Evolutionary conservation across 2,888 invertebrate species (phyloP), one percentile per base, ranked within the genome.

Genomic region (Conops quadrifasciatus): DNA sequence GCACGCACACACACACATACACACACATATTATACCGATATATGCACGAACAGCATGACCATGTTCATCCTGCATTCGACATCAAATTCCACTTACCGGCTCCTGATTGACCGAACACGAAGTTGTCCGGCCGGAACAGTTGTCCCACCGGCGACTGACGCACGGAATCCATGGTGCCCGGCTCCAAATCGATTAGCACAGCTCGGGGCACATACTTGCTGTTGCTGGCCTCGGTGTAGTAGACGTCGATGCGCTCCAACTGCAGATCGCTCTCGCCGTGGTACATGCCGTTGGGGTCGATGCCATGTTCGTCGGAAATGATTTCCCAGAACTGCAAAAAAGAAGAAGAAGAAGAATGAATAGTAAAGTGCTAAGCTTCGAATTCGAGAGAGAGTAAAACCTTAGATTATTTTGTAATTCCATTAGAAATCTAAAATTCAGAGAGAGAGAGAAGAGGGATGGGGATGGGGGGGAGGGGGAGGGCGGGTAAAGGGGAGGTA

Each of bases 151-250:
- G 90, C 51, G 92, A 91, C 59, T 92, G 90, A 76, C 94, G 87
- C 78, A 95, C 93, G 7, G 92, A 90, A 83, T 96, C 95, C 94
- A 96, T 94, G 19, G 95, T 95, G 5, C 94, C 94, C 0, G 94
- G 94, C 86, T 96, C 96, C 82, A 96, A 85, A 86, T 96, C 96
- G 66, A 95, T 92, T 74, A 95, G 88, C 43, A 95, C 90, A 0
- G 95, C 94, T 16, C 96, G 89, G 0, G 95, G 95, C 7, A 96
- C 95, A 86, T 90, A 96, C 82, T 92, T 92, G 86, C 88, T 88
- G 72, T 88, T 87, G 47, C 88, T 87, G 0, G 92, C 93, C 81
- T 93, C 92, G 82, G 90, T 93, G 87, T 92, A 94, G 85, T 94
- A 94, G 7, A 94, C 94, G 77, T 91, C 91, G 79, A 94, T 91